A percentile compares a stretch with the other conserved stretches of the same genome.
These are phyloP conservation scores for Chamaea fasciata DNA, from an alignment of 2,113 vertebrate species.

Conservation along the genomic window DNA sequence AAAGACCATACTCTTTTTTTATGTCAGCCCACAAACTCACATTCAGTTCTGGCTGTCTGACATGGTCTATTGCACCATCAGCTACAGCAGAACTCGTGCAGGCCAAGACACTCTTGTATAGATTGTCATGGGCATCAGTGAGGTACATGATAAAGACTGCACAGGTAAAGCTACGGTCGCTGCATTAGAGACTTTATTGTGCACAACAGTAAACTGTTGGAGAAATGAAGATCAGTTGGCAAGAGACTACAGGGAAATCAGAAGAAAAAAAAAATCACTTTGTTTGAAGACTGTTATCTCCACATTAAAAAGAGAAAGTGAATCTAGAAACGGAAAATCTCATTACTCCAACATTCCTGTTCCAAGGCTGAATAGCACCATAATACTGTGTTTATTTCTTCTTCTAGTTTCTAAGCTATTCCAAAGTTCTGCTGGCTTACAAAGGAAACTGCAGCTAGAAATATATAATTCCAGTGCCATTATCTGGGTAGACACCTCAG, in stretches of 20 bases:
- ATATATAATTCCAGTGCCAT: neutral
- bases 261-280: neutral
- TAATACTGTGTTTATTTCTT: neutral
- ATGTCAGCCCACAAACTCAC: neutral
- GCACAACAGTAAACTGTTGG: neutral
- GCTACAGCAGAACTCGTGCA: neutral
- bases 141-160: neutral
- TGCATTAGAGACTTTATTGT: neutral
- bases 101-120: neutral
- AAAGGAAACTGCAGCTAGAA: neutral
- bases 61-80: neutral
- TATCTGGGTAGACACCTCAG: neutral
- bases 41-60: neutral
- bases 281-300: neutral
- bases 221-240: neutral
- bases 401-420: neutral
- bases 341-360: neutral
- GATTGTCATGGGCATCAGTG: neutral
- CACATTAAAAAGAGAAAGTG: neutral
- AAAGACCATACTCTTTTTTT: neutral
- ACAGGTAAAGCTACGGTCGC: neutral
- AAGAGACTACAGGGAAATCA: neutral
- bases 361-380: neutral
- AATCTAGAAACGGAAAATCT: neutral
- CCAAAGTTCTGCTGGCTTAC: neutral